These are phyloP conservation scores for Carcina quercana DNA, from an alignment of 2,888 invertebrate species.

Conservation along the genomic window DNA sequence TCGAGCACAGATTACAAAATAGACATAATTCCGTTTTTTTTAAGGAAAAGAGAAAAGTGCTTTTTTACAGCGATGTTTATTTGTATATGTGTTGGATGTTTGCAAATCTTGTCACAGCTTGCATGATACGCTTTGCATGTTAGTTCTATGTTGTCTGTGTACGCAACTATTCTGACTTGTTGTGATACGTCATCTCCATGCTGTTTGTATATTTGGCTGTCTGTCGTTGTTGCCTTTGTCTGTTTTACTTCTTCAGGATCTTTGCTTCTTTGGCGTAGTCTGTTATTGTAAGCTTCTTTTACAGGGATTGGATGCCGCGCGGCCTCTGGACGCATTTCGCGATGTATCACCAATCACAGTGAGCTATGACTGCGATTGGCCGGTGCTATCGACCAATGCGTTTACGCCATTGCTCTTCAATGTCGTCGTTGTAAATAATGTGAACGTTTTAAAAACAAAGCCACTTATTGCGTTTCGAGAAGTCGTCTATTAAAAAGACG, in stretches of 20 bases:
- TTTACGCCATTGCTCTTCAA: too few species aligned
- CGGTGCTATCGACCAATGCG: too few species aligned
- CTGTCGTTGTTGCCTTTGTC: constrained; percentile 39
- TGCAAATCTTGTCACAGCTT: constrained; percentile 35
- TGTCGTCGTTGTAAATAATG: constrained; percentile 9
- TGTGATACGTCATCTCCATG: constrained; percentile 53
- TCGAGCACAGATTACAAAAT: constrained; percentile 26
- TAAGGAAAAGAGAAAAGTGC: too few species aligned
- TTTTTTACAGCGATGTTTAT: too few species aligned
- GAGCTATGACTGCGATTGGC: too few species aligned
- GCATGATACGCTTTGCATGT: constrained; percentile 59
- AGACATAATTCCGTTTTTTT: too few species aligned
- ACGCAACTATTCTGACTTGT: constrained; percentile 57
- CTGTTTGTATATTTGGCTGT: constrained; percentile 46
- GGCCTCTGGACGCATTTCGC: too few species aligned
- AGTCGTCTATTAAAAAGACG: constrained; percentile 14
- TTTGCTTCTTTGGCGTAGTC: constrained; percentile 51
- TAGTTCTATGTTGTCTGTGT: constrained; percentile 26
- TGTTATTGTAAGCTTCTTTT: constrained; percentile 36
- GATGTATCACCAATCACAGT: too few species aligned
- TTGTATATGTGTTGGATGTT: constrained; percentile 31
- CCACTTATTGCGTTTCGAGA: too few species aligned
- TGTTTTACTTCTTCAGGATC: constrained; percentile 19
- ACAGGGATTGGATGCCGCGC: too few species aligned
- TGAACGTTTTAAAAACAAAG: too few species aligned